These are phyloP conservation scores for Anthopleura xanthogrammica DNA, from an alignment of 92 coral and sea anemone genomes.

Conservation along the genomic window DNA sequence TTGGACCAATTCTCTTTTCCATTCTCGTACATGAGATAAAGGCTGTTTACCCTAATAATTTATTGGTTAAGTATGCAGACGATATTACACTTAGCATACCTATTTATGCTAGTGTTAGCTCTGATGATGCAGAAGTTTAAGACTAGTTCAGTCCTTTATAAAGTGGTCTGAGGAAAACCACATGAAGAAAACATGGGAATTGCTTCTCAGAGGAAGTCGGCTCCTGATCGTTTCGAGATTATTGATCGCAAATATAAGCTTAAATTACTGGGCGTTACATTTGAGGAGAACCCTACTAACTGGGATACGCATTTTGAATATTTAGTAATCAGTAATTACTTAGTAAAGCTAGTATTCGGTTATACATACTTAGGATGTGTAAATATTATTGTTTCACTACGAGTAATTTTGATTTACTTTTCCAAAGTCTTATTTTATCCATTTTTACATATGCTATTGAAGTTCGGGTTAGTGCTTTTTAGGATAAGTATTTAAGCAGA, in stretches of 20 bases:
- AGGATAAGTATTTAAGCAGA: not conserved
- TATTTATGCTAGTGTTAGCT: too few relatives aligned
- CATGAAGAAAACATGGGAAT: too few relatives aligned
- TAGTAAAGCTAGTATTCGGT: slow-evolving; percentile 16
- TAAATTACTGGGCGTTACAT: too few relatives aligned
- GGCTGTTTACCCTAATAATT: not conserved
- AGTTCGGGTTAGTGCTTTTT: slow-evolving; percentile 26
- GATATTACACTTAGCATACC: not conserved
- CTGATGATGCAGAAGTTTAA: too few relatives aligned
- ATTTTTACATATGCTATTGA: slow-evolving; percentile 22
- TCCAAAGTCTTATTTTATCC: slow-evolving; percentile 1
- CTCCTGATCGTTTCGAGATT: too few relatives aligned
- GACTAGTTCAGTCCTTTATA: too few relatives aligned
- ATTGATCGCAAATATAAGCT: too few relatives aligned
- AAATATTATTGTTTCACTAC: slow-evolving; percentile 19
- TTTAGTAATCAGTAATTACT: too few relatives aligned
- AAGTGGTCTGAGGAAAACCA: too few relatives aligned
- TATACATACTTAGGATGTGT: slow-evolving; percentile 5
- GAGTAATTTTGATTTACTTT: slow-evolving; percentile 11
- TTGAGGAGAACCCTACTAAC: too few relatives aligned
- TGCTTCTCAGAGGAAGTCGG: too few relatives aligned
- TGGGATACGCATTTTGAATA: too few relatives aligned
- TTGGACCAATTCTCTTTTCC: slow-evolving; percentile 48
- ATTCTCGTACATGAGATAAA: slow-evolving; percentile 37
- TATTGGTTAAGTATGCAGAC: not conserved